Conservation (phyloP, 2,888 invertebrate genomes). For the Nasonovia ribisnigri region DNA sequence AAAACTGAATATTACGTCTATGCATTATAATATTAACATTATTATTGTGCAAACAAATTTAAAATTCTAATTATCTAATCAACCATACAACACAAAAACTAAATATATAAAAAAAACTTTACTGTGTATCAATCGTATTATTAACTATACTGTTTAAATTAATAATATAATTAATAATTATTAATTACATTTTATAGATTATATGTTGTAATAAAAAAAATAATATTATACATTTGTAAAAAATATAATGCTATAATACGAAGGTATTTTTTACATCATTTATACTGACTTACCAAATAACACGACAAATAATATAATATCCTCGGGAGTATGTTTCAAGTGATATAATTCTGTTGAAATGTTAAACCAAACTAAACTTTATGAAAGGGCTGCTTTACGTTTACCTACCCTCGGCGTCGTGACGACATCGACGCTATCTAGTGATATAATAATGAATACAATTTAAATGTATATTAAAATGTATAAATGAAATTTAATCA, state of each 20-base stretch:
- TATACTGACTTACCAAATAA: slow-evolving; percentile 15
- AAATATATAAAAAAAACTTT: neutral
- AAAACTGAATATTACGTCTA: neutral
- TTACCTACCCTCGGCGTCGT: slow-evolving; percentile 37
- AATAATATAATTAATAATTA: neutral
- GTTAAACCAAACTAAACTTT: slow-evolving; percentile 54
- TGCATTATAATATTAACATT: neutral
- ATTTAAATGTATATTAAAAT: neutral
- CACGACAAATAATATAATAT: neutral
- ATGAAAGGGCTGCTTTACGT: slow-evolving; percentile 29
- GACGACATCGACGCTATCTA: slow-evolving; percentile 54
- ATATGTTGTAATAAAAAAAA: neutral
- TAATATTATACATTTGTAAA: neutral
- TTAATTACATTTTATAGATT: neutral
- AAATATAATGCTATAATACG: neutral
- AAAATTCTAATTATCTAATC: neutral
- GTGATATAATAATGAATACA: neutral
- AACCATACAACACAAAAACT: neutral
- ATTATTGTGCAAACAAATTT: neutral
- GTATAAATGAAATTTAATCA: slow-evolving; percentile 25
- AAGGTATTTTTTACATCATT: neutral
- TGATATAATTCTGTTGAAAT: slow-evolving; percentile 39
- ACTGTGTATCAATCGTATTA: neutral
- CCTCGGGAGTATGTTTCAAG: neutral
- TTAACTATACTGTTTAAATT: neutral